Conservation (phyloP, 2,888 invertebrate genomes). For the Tachina grossa region DNA sequence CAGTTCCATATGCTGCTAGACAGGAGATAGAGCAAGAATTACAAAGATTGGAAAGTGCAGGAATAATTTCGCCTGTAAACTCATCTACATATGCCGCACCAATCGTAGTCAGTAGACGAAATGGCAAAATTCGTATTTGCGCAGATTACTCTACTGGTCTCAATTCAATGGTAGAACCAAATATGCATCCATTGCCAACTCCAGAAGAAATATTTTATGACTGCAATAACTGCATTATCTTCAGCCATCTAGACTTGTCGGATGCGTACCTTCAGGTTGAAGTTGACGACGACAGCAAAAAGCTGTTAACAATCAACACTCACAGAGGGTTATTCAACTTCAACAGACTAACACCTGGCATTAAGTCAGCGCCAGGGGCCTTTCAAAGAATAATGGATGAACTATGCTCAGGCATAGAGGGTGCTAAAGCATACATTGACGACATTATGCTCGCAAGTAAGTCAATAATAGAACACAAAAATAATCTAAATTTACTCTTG, state of each 20-base stretch:
- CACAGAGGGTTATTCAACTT: slow-evolving; percentile 63
- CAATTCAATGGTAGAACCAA: slow-evolving; percentile 56
- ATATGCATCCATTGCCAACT: slow-evolving; percentile 52
- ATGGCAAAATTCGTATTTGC: slow-evolving; percentile 71
- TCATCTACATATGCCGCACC: slow-evolving; percentile 71
- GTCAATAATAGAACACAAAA: slow-evolving; percentile 35
- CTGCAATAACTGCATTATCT: slow-evolving; percentile 58
- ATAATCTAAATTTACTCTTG: slow-evolving; percentile 44
- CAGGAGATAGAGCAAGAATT: background rate
- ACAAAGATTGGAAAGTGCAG: background rate
- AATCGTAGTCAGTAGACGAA: slow-evolving; percentile 64
- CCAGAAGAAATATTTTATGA: slow-evolving; percentile 71
- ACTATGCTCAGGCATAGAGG: slow-evolving; percentile 57
- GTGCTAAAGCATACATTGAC: slow-evolving; percentile 59
- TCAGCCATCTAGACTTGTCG: slow-evolving; percentile 67
- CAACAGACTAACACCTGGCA: slow-evolving; percentile 67
- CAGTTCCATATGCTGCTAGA: slow-evolving; percentile 34
- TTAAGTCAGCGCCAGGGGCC: slow-evolving; percentile 71
- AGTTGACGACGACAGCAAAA: slow-evolving; percentile 67
- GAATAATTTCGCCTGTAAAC: slow-evolving; percentile 66
- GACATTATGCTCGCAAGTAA: slow-evolving; percentile 63
- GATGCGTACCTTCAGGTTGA: slow-evolving; percentile 72
- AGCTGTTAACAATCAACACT: slow-evolving; percentile 68
- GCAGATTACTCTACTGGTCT: slow-evolving; percentile 72
- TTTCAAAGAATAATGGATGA: slow-evolving; percentile 68